Evolutionary conservation across 2,113 vertebrate genomes (phyloP).

Genomic region (Halcyon malimbica): DNA sequence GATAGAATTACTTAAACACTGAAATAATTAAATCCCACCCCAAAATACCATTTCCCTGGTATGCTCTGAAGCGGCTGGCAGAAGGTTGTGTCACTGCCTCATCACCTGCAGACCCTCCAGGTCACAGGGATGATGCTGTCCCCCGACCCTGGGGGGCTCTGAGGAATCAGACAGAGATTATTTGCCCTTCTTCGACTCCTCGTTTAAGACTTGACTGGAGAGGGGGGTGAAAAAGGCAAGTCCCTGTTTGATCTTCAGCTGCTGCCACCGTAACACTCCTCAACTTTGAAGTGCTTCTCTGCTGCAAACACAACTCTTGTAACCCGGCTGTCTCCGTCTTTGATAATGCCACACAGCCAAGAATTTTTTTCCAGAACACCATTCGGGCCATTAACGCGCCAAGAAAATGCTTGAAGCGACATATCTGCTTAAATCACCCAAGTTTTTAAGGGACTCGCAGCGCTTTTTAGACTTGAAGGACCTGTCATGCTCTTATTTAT

Average conservation of each 20-base stretch:
- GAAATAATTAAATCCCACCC: neutral
- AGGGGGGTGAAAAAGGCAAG: neutral
- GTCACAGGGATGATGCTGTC: rapidly evolving
- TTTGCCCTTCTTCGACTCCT: no score
- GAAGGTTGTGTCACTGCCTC: no score
- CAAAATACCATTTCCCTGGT: no score
- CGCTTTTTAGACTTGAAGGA: neutral
- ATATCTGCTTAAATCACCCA: rapidly evolving
- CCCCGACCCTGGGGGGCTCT: neutral
- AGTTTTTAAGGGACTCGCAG: rapidly evolving
- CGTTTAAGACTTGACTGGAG: neutral
- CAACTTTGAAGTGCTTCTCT: neutral
- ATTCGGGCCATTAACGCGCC: rapidly evolving
- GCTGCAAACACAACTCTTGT: neutral
- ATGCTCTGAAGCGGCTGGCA: rapidly evolving
- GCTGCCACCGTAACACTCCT: rapidly evolving
- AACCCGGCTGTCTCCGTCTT: neutral
- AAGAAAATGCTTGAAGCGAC: neutral
- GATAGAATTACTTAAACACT: rapidly evolving
- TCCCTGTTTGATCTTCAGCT: neutral
- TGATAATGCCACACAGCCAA: neutral
- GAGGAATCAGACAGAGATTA: rapidly evolving
- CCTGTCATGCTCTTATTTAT: neutral
- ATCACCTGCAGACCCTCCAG: rapidly evolving
- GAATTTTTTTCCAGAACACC: neutral